Evolutionary conservation across 2,113 vertebrate species (phyloP).

Genomic region (Baryphthengus martii): DNA sequence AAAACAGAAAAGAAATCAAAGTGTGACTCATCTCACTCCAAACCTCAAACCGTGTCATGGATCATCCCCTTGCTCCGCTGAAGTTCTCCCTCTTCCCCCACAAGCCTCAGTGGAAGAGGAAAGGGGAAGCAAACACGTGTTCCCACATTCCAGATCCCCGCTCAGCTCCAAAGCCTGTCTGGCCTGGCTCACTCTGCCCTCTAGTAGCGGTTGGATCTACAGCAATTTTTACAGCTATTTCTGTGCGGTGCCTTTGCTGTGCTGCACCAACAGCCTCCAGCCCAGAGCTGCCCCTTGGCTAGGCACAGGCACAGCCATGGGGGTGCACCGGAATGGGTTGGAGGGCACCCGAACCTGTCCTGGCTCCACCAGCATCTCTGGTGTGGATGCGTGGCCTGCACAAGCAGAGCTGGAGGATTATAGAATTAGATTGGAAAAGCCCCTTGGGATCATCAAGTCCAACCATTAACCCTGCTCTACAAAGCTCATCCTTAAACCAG

Average conservation of each 20-base stretch:
- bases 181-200: neutral
- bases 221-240: neutral
- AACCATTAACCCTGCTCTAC: neutral
- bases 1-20: neutral
- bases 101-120: neutral
- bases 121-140: neutral
- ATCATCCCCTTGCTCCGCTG: neutral
- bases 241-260: neutral
- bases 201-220: neutral
- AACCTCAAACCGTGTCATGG: neutral
- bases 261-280: neutral
- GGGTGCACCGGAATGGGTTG: neutral
- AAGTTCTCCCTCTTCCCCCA: neutral
- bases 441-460: neutral
- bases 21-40: neutral
- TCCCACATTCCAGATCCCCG: neutral
- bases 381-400: fast-evolving
- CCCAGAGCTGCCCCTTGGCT: neutral
- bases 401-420: neutral
- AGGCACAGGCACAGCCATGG: neutral
- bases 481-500: no score
- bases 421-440: neutral
- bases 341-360: neutral
- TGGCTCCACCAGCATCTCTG: neutral
- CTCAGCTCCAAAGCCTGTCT: neutral